A percentile compares a stretch with the other conserved stretches of the same genome.
Conservation (phyloP, 2,888 invertebrate species). For the Synergus gifuensis region DNA sequence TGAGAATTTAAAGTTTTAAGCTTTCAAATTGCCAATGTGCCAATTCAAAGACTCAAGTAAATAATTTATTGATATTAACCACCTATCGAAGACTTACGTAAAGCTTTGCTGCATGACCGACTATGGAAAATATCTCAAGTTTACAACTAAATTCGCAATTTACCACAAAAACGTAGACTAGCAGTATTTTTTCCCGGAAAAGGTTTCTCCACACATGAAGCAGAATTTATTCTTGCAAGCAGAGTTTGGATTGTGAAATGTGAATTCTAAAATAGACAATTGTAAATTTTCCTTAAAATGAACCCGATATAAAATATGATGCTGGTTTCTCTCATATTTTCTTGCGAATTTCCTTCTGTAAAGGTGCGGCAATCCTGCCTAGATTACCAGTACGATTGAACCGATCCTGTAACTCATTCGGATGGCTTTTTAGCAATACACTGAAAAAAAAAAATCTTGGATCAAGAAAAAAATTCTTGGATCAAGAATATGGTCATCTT, state of each 20-base stretch:
- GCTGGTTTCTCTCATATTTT: constrained; percentile 32
- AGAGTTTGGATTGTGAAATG: constrained; percentile 19
- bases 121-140: background rate
- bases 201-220: background rate
- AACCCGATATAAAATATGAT: constrained; percentile 20
- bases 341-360: constrained; percentile 19
- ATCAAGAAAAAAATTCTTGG: too few species aligned
- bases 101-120: background rate
- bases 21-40: too few species aligned
- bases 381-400: constrained; percentile 28
- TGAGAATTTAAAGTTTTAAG: too few species aligned
- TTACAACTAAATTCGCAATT: background rate
- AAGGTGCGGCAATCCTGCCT: constrained; percentile 28
- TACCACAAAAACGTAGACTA: background rate
- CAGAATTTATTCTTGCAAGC: constrained; percentile 15
- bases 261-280: constrained; percentile 32
- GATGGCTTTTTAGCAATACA: constrained; percentile 24
- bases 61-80: background rate
- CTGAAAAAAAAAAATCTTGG: too few species aligned
- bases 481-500: too few species aligned
- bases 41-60: background rate
- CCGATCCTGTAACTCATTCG: constrained; percentile 25
- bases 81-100: background rate
- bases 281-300: constrained; percentile 20
- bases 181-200: constrained; percentile 3